Conservation (phyloP, 2,113 vertebrate genomes). For the Xiphorhynchus elegans region DNA sequence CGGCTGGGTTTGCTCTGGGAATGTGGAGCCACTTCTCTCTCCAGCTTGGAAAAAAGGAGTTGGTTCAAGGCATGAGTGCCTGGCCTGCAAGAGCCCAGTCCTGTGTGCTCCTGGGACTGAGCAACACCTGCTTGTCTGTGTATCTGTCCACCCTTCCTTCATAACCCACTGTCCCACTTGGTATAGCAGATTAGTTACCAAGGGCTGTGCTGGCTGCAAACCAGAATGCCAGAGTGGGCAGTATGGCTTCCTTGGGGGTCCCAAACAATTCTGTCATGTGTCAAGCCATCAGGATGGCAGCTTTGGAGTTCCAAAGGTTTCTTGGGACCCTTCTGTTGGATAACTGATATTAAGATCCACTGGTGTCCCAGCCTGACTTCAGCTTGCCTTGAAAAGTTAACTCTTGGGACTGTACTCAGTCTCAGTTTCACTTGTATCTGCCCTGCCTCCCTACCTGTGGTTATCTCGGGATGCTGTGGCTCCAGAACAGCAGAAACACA, state of each 20-base stretch:
- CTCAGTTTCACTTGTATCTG: background rate
- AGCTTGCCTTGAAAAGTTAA: background rate
- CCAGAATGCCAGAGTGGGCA: background rate
- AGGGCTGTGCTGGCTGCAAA: background rate
- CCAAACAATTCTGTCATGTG: background rate
- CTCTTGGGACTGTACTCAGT: background rate
- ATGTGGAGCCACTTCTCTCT: background rate
- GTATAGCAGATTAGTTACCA: background rate
- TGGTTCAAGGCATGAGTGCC: background rate
- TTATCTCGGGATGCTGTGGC: background rate
- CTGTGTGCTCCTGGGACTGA: background rate
- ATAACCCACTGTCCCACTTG: accelerated
- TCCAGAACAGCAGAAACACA: background rate
- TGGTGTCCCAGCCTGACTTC: background rate
- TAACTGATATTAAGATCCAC: background rate
- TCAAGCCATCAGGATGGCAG: background rate
- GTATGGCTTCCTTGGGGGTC: accelerated
- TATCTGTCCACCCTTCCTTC: background rate
- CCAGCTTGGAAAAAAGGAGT: background rate
- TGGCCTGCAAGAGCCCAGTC: background rate
- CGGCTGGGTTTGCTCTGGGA: background rate
- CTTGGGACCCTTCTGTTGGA: background rate
- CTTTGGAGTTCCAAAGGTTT: background rate
- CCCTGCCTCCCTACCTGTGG: background rate
- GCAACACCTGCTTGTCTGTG: background rate